These are phyloP conservation scores for Bombus confusus DNA, from an alignment of 1,140 invertebrate species.

Conservation along the genomic window DNA sequence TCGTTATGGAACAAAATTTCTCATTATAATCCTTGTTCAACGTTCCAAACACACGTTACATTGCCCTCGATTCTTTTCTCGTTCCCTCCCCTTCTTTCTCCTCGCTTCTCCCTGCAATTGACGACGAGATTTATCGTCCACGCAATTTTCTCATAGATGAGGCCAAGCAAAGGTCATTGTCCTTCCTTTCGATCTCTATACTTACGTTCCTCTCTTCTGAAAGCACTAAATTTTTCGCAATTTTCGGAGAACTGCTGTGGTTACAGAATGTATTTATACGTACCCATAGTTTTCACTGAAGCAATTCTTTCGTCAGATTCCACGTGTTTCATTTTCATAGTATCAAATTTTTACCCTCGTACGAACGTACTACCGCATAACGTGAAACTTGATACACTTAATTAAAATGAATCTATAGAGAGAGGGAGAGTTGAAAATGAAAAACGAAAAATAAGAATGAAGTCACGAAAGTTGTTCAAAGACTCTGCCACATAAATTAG, in stretches of 20 bases:
- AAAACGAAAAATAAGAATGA: no score
- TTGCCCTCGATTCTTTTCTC: slow-evolving; percentile 2
- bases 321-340: no score
- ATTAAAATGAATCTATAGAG: no score
- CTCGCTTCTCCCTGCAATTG: neutral
- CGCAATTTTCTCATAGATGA: slow-evolving; percentile 6
- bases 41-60: slow-evolving; percentile 19
- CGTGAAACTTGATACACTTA: no score
- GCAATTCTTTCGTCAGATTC: no score
- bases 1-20: neutral
- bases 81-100: neutral
- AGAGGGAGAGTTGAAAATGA: no score
- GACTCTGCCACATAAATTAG: rapidly evolving
- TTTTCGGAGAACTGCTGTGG: no score
- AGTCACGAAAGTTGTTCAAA: no score
- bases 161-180: neutral
- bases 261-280: no score
- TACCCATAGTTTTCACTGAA: no score
- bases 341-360: no score
- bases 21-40: neutral
- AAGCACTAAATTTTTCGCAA: slow-evolving; percentile 10
- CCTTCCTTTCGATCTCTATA: neutral
- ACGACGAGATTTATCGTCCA: slow-evolving; percentile 33
- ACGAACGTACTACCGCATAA: no score
- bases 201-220: slow-evolving; percentile 2